Percentiles rank a stretch among this genome's conserved stretches.
phyloP scores from a whole-genome alignment of 2,888 invertebrate genomes.

The Brachypalpus laphriformis region DNA sequence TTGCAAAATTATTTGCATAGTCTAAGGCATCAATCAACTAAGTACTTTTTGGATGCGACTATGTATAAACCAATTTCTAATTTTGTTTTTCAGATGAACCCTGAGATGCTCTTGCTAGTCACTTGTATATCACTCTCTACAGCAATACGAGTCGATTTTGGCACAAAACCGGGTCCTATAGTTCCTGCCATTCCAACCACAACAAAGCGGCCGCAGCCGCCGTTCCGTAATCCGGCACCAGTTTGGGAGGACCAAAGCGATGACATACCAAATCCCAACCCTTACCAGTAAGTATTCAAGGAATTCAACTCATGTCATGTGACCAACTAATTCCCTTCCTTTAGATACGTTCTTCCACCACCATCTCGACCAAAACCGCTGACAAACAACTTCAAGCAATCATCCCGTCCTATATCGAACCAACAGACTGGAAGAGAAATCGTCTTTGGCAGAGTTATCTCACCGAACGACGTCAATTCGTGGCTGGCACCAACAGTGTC shows the following conservation, averaged over 20 bases:
- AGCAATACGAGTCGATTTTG: slow-evolving; percentile 86
- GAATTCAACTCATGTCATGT: not conserved
- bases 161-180: slow-evolving; percentile 86
- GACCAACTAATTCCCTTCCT: not conserved
- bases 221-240: slow-evolving; percentile 85
- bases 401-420: slow-evolving; percentile 71
- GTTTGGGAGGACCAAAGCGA: slow-evolving; percentile 86
- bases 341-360: slow-evolving; percentile 81
- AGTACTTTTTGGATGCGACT: not conserved
- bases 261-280: slow-evolving; percentile 86
- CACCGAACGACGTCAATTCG: slow-evolving; percentile 73
- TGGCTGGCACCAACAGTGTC: slow-evolving; percentile 75
- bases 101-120: slow-evolving; percentile 79
- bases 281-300: slow-evolving; percentile 84
- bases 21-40: too few species aligned
- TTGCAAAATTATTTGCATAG: too few species aligned
- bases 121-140: slow-evolving; percentile 81
- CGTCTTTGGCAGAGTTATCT: slow-evolving; percentile 76
- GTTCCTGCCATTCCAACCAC: slow-evolving; percentile 85
- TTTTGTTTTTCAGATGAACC: slow-evolving; percentile 75
- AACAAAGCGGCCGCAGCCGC: slow-evolving; percentile 83
- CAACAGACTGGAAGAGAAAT: slow-evolving; percentile 77
- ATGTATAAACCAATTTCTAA: not conserved
- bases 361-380: slow-evolving; percentile 81
- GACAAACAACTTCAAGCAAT: slow-evolving; percentile 75